These are phyloP conservation scores for Montipora capricornis DNA, from an alignment of 64 coral and sea anemone species.

Conservation along the genomic window DNA sequence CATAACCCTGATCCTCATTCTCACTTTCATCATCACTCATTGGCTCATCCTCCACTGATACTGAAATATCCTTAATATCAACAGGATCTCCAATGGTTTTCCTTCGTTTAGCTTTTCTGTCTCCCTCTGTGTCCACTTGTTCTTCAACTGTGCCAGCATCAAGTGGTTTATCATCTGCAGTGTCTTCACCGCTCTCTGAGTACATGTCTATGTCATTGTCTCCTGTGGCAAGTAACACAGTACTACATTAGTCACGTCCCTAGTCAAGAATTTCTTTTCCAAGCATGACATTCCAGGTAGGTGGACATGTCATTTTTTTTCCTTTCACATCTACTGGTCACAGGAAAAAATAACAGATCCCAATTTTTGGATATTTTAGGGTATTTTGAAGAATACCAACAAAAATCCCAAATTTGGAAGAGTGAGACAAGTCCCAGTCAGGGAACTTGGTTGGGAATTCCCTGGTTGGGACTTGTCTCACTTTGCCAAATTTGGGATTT, in stretches of 20 bases:
- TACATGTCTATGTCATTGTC: conserved; percentile 64
- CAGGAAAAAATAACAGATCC: too few relatives aligned
- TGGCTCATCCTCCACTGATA: conserved; percentile 52
- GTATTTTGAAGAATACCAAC: too few relatives aligned
- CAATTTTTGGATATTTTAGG: too few relatives aligned
- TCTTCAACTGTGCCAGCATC: conserved; percentile 4
- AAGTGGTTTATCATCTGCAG: conserved; percentile 14
- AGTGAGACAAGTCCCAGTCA: too few relatives aligned
- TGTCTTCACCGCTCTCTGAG: conserved; percentile 62
- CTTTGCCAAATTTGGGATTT: too few relatives aligned
- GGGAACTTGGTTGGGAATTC: too few relatives aligned
- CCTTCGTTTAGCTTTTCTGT: conserved; percentile 8
- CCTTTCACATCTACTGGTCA: too few relatives aligned
- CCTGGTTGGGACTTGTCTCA: too few relatives aligned
- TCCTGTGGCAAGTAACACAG: background rate
- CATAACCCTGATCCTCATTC: background rate
- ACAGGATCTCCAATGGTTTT: conserved; percentile 38
- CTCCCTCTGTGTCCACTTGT: background rate
- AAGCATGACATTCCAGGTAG: too few relatives aligned
- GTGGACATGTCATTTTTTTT: too few relatives aligned
- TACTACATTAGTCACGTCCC: background rate
- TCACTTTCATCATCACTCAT: conserved; percentile 66
- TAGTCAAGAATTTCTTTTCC: too few relatives aligned
- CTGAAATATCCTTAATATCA: conserved; percentile 36
- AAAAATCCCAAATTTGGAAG: too few relatives aligned